Evolutionary conservation across 92 coral and sea anemone species (phyloP), one percentile per base, ranked within the genome.

Genomic region (Siderastrea siderea): DNA sequence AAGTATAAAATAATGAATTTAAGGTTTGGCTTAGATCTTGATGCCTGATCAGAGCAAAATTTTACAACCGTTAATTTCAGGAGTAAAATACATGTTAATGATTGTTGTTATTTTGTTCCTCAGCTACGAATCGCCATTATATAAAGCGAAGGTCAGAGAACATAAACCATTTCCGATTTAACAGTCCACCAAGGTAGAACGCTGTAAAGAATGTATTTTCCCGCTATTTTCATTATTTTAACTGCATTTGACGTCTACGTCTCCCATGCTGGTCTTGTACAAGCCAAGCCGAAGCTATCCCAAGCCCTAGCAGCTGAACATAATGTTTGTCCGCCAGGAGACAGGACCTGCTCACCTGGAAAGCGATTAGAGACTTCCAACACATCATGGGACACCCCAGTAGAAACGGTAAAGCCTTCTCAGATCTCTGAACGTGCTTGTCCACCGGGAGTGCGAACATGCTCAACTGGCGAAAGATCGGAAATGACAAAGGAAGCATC

Each of bases 371-470:
- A 55, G 38, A 55, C 43, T 14, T 66, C 11, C 19, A 44, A 5
- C 43, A 50, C 47, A 57, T 19, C 12, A 14, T 5, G 45, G 38
- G 38, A 26, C 38, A 26, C 38, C 38, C 38, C 38, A 26, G 38
- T 26, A 26, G 38, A 26, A 26, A 26, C 38, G 0, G 38, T 26
- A 26, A 26, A 26, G 38, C 38, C 38, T 26, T 43, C 14, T 48
- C 47, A 67, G 13, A 13, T 43, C 48, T 38, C 71, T 1, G 7
- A 67, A 43, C 48, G 8, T 38, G 49, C 47, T 67, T 67, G 71
- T 43, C 71, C 71, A 10, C 71, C 71, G 43, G 49, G 71, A 3
- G 48, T 67, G 48, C 54, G 64, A 64, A 54, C 79, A 55, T 75
- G 50, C 49, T 75, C 64, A 4, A 19, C 64, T 53, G 68, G 54